Conservation (phyloP, 2,113 vertebrate species). For the Megaceryle maxima region DNA sequence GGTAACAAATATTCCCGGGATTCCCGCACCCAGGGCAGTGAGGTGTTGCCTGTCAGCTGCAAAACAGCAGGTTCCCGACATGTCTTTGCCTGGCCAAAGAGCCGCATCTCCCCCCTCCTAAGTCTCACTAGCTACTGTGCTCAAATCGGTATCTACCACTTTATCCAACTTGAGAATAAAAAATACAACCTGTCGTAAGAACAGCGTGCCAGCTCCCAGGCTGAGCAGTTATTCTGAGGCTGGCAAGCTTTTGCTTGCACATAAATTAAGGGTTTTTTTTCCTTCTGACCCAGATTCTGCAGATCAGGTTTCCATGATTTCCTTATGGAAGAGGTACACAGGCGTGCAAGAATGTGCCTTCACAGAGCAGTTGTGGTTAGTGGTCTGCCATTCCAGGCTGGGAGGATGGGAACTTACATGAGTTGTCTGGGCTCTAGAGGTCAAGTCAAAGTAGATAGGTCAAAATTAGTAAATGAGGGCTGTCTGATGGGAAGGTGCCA, state of each 20-base stretch:
- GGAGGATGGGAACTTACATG: background rate
- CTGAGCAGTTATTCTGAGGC: background rate
- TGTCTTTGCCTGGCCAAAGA: background rate
- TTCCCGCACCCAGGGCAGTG: background rate
- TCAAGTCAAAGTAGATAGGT: background rate
- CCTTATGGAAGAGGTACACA: background rate
- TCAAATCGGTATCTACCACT: background rate
- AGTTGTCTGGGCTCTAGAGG: background rate
- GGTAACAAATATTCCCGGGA: background rate
- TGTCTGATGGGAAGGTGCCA: background rate
- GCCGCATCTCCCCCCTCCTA: background rate
- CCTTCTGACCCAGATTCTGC: background rate
- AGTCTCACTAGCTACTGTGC: background rate
- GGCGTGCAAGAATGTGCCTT: accelerated
- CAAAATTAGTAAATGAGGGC: background rate
- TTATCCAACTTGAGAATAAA: background rate
- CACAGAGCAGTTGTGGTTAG: background rate
- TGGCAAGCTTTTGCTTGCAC: background rate
- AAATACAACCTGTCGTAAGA: background rate
- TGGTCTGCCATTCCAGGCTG: background rate
- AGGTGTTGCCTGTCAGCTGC: background rate
- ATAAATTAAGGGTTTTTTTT: background rate
- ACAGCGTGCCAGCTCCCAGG: accelerated
- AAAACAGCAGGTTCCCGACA: accelerated
- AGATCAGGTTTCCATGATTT: background rate